These are phyloP conservation scores for Etheostoma nigrum DNA, from an alignment of 2,797 vertebrate species.

Conservation along the genomic window DNA sequence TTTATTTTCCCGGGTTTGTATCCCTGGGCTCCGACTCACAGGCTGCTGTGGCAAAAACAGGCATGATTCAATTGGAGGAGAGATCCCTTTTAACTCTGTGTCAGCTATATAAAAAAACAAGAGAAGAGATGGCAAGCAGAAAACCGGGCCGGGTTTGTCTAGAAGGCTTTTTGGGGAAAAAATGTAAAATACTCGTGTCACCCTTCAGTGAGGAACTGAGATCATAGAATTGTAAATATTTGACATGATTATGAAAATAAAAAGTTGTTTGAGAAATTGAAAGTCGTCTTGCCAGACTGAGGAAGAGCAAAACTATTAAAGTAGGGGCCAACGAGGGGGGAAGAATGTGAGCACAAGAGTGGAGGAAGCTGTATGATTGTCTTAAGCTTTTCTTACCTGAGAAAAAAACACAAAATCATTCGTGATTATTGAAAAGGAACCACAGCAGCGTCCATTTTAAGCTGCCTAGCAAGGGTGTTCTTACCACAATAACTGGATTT, in stretches of 20 bases:
- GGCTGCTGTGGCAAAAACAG: constrained; percentile 52
- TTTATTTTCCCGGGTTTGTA: constrained; percentile 68
- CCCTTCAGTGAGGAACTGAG: constrained; percentile 33
- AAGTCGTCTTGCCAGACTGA: neutral
- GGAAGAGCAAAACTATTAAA: neutral
- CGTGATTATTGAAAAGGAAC: too few relatives aligned
- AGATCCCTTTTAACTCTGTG: constrained; percentile 56
- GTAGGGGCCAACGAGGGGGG: too few relatives aligned
- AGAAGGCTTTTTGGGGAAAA: constrained; percentile 38
- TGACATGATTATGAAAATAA: constrained; percentile 63
- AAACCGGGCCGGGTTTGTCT: constrained; percentile 37
- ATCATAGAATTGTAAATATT: constrained; percentile 63
- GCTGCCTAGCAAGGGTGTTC: too few relatives aligned
- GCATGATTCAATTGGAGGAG: constrained; percentile 36
- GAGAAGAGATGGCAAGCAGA: constrained; percentile 23
- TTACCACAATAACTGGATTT: too few relatives aligned
- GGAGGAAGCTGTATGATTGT: neutral
- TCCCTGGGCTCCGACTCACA: constrained; percentile 65
- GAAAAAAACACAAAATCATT: too few relatives aligned
- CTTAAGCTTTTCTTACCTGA: too few relatives aligned
- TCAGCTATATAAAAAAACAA: constrained; percentile 59
- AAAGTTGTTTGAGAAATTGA: constrained; percentile 9
- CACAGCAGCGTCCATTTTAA: too few relatives aligned
- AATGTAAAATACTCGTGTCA: neutral
- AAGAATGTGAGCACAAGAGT: neutral